Base-by-base conservation (phyloP, 2,113 vertebrate genomes). In the Gracilinanus agilis region DNA sequence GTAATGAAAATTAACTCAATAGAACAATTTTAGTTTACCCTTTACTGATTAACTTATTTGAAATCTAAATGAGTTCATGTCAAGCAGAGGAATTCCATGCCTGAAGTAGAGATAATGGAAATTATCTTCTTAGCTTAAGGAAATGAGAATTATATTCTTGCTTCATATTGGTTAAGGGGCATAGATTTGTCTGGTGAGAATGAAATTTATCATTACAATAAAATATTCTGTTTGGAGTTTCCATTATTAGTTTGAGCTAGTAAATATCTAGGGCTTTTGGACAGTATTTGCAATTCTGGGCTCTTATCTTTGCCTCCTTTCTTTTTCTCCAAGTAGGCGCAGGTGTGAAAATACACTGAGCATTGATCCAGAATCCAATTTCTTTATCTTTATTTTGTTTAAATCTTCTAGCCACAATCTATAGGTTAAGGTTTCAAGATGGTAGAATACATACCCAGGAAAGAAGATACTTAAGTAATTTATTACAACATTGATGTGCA, bases 391-490 rank as follows among this genome's bases (percentile, higher is more conserved):
- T 55, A 44, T 83, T 88, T 49, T 27, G 93, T 91, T 92, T 58
- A 0, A n/a, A 92, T 44, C 75, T 7, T 93, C 90, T 53, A 95
- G 67, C 56, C 34, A 11, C 24, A 53, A 16, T 56, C 91, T 91
- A 58, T 25, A 93, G 49, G n/a, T 54, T 53, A 25, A 21, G 55
- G 91, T 95, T 92, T 90, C 49, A 96, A 83, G 23, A 54, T 58
- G 90, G n/a, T 40, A 40, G 67, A n/a, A 95, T 3, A 96, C 95
- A 55, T 55, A 90, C 44, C 95, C 96, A 89, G 12, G 54, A 12
- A 25, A 55, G 5, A 49, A 83, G 19, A 0, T 90, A 90, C 24
- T 96, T n/a, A 12, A 27, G 49, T 49, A 11, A 11, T 24, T 90
- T 96, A n/a, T 0, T 92, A 44, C 91, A 53, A 67, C 24, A 24